phyloP scores from a whole-genome alignment of 2,797 vertebrate genomes.

The Sebastes taczanowskii region DNA sequence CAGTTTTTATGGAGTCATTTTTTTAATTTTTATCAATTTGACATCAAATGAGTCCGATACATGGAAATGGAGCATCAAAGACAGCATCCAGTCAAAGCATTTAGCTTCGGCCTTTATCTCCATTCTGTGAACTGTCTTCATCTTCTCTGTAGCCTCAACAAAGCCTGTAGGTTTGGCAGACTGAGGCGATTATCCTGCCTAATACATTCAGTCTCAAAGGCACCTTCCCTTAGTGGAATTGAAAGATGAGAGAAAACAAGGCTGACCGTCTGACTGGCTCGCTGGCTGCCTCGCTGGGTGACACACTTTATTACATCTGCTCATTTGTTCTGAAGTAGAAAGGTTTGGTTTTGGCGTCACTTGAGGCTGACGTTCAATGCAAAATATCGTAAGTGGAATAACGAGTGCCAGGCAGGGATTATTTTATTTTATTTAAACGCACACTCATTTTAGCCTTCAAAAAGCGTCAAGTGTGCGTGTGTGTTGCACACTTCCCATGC shows the following conservation, averaged over 20 bases:
- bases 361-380: background rate
- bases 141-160: slow-evolving; percentile 26
- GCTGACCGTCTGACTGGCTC: slow-evolving; percentile 21
- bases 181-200: slow-evolving; percentile 38
- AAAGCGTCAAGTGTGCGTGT: slow-evolving; percentile 19
- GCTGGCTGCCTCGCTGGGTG: background rate
- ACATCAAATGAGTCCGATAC: slow-evolving; percentile 13
- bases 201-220: slow-evolving; percentile 57
- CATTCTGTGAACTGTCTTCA: slow-evolving; percentile 38
- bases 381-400: slow-evolving; percentile 3
- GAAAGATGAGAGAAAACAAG: slow-evolving; percentile 30
- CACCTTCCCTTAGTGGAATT: slow-evolving; percentile 47
- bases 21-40: background rate
- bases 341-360: slow-evolving; percentile 3
- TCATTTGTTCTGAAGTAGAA: slow-evolving; percentile 28
- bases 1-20: slow-evolving; percentile 2
- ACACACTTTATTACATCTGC: slow-evolving; percentile 10
- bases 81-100: slow-evolving; percentile 19
- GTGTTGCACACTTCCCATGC: slow-evolving; percentile 59
- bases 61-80: slow-evolving; percentile 11
- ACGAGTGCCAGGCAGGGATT: background rate
- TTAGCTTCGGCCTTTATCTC: slow-evolving; percentile 22
- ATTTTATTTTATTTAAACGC: background rate
- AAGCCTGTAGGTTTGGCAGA: slow-evolving; percentile 50
- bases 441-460: slow-evolving; percentile 10